Conservation (phyloP, 2,113 vertebrate species). For the Rhagologus leucostigma region DNA sequence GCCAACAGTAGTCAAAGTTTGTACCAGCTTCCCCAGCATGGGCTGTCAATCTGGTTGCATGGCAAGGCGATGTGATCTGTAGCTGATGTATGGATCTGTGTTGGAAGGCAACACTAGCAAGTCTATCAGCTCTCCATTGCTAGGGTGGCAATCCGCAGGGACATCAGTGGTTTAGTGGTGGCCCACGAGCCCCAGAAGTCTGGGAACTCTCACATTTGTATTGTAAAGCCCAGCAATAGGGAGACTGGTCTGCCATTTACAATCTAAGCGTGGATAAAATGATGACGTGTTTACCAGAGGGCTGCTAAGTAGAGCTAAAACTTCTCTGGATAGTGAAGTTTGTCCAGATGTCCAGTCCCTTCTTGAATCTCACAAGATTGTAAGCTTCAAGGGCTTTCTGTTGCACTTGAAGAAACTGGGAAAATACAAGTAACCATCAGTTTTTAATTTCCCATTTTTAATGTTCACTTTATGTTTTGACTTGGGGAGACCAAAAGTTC, state of each 20-base stretch:
- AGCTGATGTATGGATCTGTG: not conserved
- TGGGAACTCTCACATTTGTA: not conserved
- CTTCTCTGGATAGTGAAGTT: not conserved
- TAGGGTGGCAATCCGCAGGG: not conserved
- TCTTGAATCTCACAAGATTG: not conserved
- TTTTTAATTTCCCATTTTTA: not conserved
- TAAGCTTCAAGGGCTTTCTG: not conserved
- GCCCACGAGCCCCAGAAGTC: not conserved
- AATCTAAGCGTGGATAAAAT: not conserved
- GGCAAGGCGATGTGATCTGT: constrained; percentile 19
- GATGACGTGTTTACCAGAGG: not conserved
- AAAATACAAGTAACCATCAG: not conserved
- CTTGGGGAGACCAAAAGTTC: not conserved
- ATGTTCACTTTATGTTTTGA: not conserved
- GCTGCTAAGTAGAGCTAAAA: not conserved
- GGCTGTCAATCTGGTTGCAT: constrained; percentile 37
- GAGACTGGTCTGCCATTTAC: not conserved
- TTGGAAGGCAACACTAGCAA: not conserved
- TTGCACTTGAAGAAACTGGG: not conserved
- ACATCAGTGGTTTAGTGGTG: not conserved
- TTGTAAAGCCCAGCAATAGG: not conserved
- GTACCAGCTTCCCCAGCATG: constrained; percentile 34
- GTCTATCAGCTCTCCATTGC: not conserved
- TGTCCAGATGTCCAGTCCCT: not conserved
- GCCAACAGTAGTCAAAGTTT: constrained; percentile 33